These are phyloP conservation scores for Zosterops lateralis DNA, from an alignment of 2,113 vertebrate genomes.

Conservation along the genomic window DNA sequence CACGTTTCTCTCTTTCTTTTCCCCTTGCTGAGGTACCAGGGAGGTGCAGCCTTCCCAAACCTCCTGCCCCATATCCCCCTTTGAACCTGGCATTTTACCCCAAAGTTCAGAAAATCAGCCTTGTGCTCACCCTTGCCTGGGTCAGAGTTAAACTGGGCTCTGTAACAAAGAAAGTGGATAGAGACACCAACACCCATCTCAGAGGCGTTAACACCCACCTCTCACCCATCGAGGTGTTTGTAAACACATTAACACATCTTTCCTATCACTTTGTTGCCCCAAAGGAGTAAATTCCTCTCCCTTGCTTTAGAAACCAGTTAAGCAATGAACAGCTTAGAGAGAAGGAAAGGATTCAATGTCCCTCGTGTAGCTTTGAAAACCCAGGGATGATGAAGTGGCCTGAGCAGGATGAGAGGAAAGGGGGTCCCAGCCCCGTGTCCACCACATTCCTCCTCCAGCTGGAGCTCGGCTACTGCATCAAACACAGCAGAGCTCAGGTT, in stretches of 20 bases:
- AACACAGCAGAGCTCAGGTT: not conserved
- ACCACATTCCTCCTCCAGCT: not conserved
- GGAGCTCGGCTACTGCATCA: rapidly evolving
- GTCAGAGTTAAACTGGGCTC: too few species aligned
- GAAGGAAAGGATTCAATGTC: not conserved
- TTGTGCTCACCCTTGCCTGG: too few species aligned
- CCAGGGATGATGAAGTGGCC: rapidly evolving
- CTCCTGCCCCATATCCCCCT: rapidly evolving
- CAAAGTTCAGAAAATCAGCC: not conserved
- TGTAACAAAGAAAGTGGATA: too few species aligned
- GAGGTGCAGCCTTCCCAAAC: not conserved
- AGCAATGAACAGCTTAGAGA: not conserved
- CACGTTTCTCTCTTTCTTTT: not conserved
- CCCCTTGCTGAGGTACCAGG: not conserved
- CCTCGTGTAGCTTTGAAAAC: not conserved
- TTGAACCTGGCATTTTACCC: not conserved
- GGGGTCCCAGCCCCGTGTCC: not conserved
- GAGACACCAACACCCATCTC: not conserved
- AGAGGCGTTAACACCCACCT: too few species aligned
- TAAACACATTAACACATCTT: not conserved
- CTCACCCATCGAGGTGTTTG: not conserved
- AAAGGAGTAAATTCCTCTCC: not conserved
- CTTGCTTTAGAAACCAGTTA: not conserved
- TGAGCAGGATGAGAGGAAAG: rapidly evolving
- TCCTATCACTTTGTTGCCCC: not conserved